Evolutionary conservation across 2,888 invertebrate genomes (phyloP).

Genomic region (Boloria euphrosyne): DNA sequence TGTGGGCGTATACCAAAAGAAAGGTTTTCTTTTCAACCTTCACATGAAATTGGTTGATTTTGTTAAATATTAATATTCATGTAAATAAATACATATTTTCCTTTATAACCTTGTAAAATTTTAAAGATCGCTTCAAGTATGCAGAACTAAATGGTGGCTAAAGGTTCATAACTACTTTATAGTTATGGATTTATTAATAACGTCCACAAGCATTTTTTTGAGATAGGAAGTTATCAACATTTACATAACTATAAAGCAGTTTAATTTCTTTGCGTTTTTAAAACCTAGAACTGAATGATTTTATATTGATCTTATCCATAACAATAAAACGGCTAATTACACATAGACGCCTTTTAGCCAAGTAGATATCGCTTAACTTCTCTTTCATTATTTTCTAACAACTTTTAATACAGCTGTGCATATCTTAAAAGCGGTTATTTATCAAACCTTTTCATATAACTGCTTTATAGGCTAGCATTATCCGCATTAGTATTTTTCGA

Average conservation of each 20-base stretch:
- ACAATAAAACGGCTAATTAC: slow-evolving; percentile 4
- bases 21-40: slow-evolving; percentile 2
- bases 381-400: slow-evolving; percentile 2
- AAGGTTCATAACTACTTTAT: slow-evolving; percentile 6
- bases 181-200: slow-evolving; percentile 1
- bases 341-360: neutral
- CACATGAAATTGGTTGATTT: slow-evolving; percentile 3
- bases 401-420: slow-evolving; percentile 3
- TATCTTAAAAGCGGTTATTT: slow-evolving; percentile 6
- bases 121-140: slow-evolving; percentile 4
- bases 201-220: neutral
- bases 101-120: neutral
- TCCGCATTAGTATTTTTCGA: slow-evolving; percentile 1
- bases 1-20: neutral
- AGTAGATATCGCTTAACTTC: slow-evolving; percentile 1
- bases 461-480: slow-evolving; percentile 3
- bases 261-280: neutral
- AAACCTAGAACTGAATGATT: slow-evolving; percentile 3
- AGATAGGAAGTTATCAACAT: slow-evolving; percentile 4
- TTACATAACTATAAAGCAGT: slow-evolving; percentile 4
- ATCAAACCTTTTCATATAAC: neutral
- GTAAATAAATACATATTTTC: slow-evolving; percentile 4
- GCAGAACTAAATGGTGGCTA: slow-evolving; percentile 1
- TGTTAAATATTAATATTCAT: slow-evolving; percentile 6
- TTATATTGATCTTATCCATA: slow-evolving; percentile 3